Conservation (phyloP, 2,888 invertebrate genomes). For the Cataglyphis rosenhaueri region DNA sequence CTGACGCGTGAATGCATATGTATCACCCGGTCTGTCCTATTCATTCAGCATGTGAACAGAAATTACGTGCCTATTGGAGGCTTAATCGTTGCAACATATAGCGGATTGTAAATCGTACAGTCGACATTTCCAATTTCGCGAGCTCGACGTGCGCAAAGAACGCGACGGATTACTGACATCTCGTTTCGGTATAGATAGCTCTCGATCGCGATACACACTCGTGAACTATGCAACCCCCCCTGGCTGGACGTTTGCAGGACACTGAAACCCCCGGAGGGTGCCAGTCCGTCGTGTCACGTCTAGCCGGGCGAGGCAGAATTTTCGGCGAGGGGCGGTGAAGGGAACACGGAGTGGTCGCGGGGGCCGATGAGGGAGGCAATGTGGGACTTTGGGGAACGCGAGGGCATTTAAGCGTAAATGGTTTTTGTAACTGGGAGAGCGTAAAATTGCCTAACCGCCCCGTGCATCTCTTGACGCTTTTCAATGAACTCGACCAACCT, state of each 20-base stretch:
- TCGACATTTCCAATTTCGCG: constrained; percentile 53
- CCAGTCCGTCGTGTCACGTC: constrained; percentile 73
- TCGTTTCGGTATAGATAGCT: constrained; percentile 45
- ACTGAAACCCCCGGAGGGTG: constrained; percentile 74
- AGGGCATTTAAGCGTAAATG: constrained; percentile 84
- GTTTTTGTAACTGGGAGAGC: constrained; percentile 85
- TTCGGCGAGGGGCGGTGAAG: constrained; percentile 57
- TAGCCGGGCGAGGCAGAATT: constrained; percentile 66
- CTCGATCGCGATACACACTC: constrained; percentile 66
- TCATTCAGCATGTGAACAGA: constrained; percentile 23
- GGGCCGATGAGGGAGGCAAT: constrained; percentile 69
- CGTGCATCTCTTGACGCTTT: constrained; percentile 79
- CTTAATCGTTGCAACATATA: constrained; percentile 39
- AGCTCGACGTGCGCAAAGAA: constrained; percentile 49
- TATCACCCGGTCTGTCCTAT: constrained; percentile 7
- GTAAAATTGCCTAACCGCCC: constrained; percentile 85
- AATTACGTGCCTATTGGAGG: constrained; percentile 40
- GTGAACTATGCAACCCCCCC: constrained; percentile 32
- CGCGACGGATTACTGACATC: constrained; percentile 51
- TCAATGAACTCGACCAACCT: constrained; percentile 79
- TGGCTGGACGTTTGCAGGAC: constrained; percentile 72
- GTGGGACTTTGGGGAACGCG: constrained; percentile 77
- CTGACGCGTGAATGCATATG: constrained; percentile 5
- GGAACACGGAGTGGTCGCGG: constrained; percentile 54
- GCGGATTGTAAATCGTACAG: constrained; percentile 43